A percentile compares a stretch with the other conserved stretches of the same genome.
Evolutionary conservation across 1,140 invertebrate species (phyloP).

Genomic region (Bombus waltoni): DNA sequence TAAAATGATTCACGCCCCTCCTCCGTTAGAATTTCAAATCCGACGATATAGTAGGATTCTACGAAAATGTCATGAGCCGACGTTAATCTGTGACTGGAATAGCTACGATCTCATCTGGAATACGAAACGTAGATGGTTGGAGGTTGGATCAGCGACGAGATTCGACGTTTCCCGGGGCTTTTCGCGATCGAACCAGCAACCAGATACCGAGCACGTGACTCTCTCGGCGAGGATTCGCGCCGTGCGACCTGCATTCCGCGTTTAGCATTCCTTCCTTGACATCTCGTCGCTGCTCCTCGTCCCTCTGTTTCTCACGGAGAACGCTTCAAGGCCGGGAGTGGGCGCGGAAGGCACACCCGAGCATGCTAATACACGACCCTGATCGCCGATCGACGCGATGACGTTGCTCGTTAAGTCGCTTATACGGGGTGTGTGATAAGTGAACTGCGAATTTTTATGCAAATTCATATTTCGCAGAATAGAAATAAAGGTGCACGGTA

Average conservation of each 20-base stretch:
- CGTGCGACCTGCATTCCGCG: slow-evolving; percentile 45
- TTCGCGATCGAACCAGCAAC: slow-evolving; percentile 17
- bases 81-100: background rate
- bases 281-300: slow-evolving; percentile 35
- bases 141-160: background rate
- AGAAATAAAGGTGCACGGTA: too few species aligned
- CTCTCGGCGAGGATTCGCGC: slow-evolving; percentile 18
- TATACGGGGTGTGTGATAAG: background rate
- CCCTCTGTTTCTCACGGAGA: slow-evolving; percentile 43
- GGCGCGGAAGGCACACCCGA: slow-evolving; percentile 66
- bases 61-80: background rate
- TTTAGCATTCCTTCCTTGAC: slow-evolving; percentile 55
- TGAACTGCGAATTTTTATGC: too few species aligned
- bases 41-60: background rate
- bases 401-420: slow-evolving; percentile 49
- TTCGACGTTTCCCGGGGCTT: background rate
- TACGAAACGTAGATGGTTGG: background rate
- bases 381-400: slow-evolving; percentile 59
- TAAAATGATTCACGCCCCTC: background rate
- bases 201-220: slow-evolving; percentile 38
- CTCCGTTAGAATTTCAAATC: background rate
- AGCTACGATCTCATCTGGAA: too few species aligned
- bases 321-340: slow-evolving; percentile 59
- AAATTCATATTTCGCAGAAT: too few species aligned
- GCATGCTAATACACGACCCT: slow-evolving; percentile 63